Base-by-base conservation (phyloP, 2,888 invertebrate genomes). In the Drosophila pseudotakahashii region DNA sequence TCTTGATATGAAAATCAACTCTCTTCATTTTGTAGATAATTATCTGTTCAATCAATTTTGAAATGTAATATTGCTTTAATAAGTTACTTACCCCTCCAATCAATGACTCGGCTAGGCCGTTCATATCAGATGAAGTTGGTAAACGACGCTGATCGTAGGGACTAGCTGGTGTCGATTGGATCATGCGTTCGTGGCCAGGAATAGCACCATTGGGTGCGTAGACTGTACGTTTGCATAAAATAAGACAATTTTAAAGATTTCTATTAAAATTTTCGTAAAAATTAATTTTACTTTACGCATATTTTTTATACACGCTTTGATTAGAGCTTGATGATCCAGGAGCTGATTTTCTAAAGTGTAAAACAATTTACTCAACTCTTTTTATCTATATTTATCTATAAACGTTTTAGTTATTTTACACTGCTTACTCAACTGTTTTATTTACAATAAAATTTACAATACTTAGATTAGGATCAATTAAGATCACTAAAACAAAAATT, bases 31-130 rank as follows among this genome's bases (percentile, higher is more conserved):
- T 30, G 30, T 2, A 7, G 2, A 30, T 7, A 30, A 30, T 7
- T 26, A 26, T 26, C 26, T 26, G 5, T 26, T 26, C 26, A 30
- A 30, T 26, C 9, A 39, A 39, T n/a, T n/a, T 13, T 26, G 6
- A 6, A 26, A 26, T 26, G 5, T 26, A 19, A 19, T 19, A 2
- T 19, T 5, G 6, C 2, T 14, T 19, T 1, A 30, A 4, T 30
- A 2, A 2, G 16, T 1, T 13, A 63, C 94, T 93, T 92, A 98
- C 97, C 93, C 98, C 95, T 83, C 98, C 98, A 79, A 99, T 98
- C 76, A 99, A 94, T 92, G 97, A 98, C 92, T 98, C 98, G 44
- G 98, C 98, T 80, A 98, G 98, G 75, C 98, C 98, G 89, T 97
- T 95, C 61, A 97, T 96, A 89, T 96, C 96, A 88, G 96, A 95